These are phyloP conservation scores for Cryptops parisi DNA, from an alignment of 2,888 invertebrate species.

Conservation along the genomic window DNA sequence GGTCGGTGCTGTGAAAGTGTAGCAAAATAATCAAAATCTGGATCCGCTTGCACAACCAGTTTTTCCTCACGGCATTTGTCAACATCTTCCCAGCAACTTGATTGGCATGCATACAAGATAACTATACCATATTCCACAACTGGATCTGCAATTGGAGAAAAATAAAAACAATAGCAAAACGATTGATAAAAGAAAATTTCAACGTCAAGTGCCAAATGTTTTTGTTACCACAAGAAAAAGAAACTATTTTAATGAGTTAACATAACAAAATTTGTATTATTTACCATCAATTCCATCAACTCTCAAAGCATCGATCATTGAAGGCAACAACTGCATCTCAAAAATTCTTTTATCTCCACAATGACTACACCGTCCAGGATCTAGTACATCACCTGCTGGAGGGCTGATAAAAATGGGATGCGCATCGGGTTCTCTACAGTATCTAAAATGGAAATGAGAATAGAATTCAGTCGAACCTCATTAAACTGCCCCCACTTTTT, in stretches of 20 bases:
- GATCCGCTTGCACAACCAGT: slow-evolving; percentile 59
- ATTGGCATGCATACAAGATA: slow-evolving; percentile 62
- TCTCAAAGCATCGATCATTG: slow-evolving; percentile 53
- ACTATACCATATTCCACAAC: slow-evolving; percentile 75
- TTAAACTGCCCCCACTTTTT: too few species aligned
- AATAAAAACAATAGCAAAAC: slow-evolving; percentile 15
- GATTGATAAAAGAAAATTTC: not conserved
- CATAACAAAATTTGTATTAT: not conserved
- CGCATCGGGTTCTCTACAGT: slow-evolving; percentile 46
- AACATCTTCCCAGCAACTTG: slow-evolving; percentile 66
- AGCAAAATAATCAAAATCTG: slow-evolving; percentile 11
- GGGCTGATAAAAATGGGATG: slow-evolving; percentile 38
- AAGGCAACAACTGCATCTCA: slow-evolving; percentile 71
- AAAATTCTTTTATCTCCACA: slow-evolving; percentile 58
- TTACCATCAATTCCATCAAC: slow-evolving; percentile 28
- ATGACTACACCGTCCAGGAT: slow-evolving; percentile 40
- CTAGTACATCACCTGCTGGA: slow-evolving; percentile 20
- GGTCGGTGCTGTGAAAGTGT: not conserved
- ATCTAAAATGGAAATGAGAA: slow-evolving; percentile 40
- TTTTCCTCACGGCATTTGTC: slow-evolving; percentile 52
- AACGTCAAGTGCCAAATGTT: too few species aligned
- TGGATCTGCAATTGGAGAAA: slow-evolving; percentile 16
- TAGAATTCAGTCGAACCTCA: not conserved
- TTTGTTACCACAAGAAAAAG: not conserved
- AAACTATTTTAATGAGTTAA: not conserved